Conservation (phyloP, 1,140 invertebrate species). For the Euura saliciscinereae region DNA sequence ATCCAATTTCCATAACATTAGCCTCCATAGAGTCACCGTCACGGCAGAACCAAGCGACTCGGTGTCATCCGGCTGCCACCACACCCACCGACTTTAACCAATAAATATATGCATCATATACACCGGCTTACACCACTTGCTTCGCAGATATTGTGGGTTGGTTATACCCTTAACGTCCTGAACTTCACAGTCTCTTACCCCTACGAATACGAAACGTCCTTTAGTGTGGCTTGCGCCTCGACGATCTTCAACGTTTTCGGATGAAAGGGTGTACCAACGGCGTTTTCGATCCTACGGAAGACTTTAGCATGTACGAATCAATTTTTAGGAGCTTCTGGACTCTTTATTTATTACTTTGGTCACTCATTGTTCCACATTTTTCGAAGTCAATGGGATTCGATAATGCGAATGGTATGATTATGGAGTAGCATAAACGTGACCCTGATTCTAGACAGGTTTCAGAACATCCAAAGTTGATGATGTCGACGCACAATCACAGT, state of each 20-base stretch:
- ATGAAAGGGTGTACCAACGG: not conserved
- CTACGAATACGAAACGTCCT: not conserved
- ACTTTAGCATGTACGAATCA: no score
- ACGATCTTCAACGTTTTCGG: not conserved
- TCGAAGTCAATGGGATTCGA: no score
- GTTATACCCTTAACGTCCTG: not conserved
- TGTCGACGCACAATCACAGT: not conserved
- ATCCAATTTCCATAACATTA: conserved; percentile 59
- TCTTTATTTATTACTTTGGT: no score
- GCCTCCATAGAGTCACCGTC: conserved; percentile 39
- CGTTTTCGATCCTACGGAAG: no score
- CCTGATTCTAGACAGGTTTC: not conserved
- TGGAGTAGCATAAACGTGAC: not conserved
- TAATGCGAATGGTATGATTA: no score
- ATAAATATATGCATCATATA: conserved; percentile 6
- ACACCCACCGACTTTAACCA: conserved; percentile 2
- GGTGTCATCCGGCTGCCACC: conserved; percentile 26
- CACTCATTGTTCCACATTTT: no score
- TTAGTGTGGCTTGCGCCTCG: not conserved
- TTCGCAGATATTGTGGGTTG: no score
- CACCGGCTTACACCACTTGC: not conserved
- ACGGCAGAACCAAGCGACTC: conserved; percentile 23
- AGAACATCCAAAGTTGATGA: not conserved
- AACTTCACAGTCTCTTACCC: not conserved
- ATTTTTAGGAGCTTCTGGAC: no score